phyloP scores from a whole-genome alignment of 1,140 invertebrate species.

The Nasonia longicornis region DNA sequence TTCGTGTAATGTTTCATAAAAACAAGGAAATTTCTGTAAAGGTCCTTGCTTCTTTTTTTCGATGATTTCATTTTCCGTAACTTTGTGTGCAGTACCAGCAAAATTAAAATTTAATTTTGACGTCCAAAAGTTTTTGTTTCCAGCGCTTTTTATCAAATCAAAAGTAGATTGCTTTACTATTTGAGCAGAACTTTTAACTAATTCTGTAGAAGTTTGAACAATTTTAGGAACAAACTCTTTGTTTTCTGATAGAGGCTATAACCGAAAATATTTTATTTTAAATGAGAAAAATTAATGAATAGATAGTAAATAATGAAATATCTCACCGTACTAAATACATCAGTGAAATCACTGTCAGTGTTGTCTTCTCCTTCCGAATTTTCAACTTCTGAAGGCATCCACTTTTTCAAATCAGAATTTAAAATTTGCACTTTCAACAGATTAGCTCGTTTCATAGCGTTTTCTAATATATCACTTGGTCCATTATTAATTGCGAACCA shows the following conservation, averaged over 20 bases:
- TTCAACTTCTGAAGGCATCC: conserved; percentile 53
- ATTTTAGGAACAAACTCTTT: conserved; percentile 67
- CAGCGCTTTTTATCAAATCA: conserved; percentile 62
- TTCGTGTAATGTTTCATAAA: conserved; percentile 62
- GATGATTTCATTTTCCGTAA: conserved; percentile 48
- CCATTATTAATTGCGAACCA: conserved; percentile 73
- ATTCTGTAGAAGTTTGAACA: conserved; percentile 62
- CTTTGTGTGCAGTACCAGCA: conserved; percentile 48
- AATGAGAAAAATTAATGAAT: conserved; percentile 16
- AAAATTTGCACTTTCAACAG: conserved; percentile 63
- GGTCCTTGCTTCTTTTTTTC: conserved; percentile 35
- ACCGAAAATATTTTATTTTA: conserved; percentile 39
- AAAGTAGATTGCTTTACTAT: conserved; percentile 65
- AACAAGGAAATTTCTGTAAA: conserved; percentile 65
- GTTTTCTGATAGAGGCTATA: conserved; percentile 59
- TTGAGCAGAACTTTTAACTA: conserved; percentile 65
- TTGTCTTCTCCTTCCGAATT: conserved; percentile 10
- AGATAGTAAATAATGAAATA: conserved; percentile 17
- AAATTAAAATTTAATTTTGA: conserved; percentile 59
- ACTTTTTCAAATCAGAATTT: conserved; percentile 60
- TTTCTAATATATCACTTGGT: conserved; percentile 69
- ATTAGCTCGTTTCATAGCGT: conserved; percentile 69
- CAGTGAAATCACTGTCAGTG: conserved; percentile 15
- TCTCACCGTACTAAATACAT: conserved; percentile 36
- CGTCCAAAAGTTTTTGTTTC: conserved; percentile 63